phyloP scores from a whole-genome alignment of 2,888 invertebrate species.

The Drosophila acutilabella region DNA sequence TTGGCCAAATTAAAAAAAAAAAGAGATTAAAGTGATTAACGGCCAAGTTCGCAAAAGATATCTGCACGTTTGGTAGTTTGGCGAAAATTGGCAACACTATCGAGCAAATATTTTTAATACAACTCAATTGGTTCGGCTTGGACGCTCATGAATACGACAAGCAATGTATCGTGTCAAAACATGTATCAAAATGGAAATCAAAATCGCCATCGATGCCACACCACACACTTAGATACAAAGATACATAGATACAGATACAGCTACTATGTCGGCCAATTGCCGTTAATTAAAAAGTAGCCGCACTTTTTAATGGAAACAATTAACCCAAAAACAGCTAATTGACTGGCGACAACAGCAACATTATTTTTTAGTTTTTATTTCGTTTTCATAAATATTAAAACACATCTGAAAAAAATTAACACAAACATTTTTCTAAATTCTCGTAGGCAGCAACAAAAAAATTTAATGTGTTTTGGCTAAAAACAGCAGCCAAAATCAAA shows the following conservation, averaged over 20 bases:
- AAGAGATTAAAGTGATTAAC: constrained; percentile 40
- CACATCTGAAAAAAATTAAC: constrained; percentile 26
- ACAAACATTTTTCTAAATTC: constrained; percentile 31
- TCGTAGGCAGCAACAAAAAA: constrained; percentile 11
- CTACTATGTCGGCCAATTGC: constrained; percentile 68
- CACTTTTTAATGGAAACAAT: constrained; percentile 81
- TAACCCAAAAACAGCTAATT: constrained; percentile 78
- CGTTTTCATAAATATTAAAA: constrained; percentile 44
- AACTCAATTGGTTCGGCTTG: constrained; percentile 66
- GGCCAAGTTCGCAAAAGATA: constrained; percentile 32
- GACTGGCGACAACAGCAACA: constrained; percentile 59
- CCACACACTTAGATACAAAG: constrained; percentile 31
- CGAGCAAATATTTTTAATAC: constrained; percentile 65
- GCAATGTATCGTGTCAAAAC: constrained; percentile 70
- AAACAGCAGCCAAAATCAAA: constrained; percentile 42
- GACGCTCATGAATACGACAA: constrained; percentile 34
- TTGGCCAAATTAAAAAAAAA: constrained; percentile 50
- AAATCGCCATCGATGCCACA: constrained; percentile 47
- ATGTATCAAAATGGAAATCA: constrained; percentile 78
- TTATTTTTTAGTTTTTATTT: not conserved
- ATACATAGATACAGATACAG: constrained; percentile 31
- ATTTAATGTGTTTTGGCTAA: constrained; percentile 37
- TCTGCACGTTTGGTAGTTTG: constrained; percentile 60
- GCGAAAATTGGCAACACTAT: constrained; percentile 35
- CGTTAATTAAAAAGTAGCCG: constrained; percentile 77